Conservation (phyloP, 1,140 invertebrate species). For the Laodelphax striatellus region DNA sequence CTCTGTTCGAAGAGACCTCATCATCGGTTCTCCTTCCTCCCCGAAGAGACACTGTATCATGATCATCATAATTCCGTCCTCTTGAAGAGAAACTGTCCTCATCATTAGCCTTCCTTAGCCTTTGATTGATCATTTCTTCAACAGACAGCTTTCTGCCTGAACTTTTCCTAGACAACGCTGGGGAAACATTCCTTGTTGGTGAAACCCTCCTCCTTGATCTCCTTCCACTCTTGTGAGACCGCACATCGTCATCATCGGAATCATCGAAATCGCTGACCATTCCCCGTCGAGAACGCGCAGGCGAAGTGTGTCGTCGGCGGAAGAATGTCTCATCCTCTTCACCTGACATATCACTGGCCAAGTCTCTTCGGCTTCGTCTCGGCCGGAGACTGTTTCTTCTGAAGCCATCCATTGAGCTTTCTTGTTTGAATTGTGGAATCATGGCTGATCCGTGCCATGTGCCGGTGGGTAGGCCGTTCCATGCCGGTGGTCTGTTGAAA, state of each 20-base stretch:
- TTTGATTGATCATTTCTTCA: constrained; percentile 8
- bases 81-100: constrained; percentile 9
- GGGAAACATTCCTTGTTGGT: constrained; percentile 9
- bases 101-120: constrained; percentile 7
- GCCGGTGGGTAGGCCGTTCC: constrained; percentile 24
- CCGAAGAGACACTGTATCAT: constrained; percentile 8
- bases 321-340: constrained; percentile 5
- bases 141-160: constrained; percentile 6
- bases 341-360: constrained; percentile 5
- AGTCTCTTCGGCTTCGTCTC: constrained; percentile 7
- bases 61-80: constrained; percentile 6
- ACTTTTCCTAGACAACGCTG: constrained; percentile 7
- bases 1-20: constrained; percentile 2
- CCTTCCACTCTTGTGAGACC: constrained; percentile 2
- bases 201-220: constrained; percentile 7
- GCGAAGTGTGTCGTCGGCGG: constrained; percentile 1
- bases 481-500: constrained; percentile 27
- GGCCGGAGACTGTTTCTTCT: constrained; percentile 10
- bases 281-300: constrained; percentile 24
- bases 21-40: constrained; percentile 7
- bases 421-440: constrained; percentile 9
- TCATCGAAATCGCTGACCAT: constrained; percentile 27
- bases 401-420: constrained; percentile 3
- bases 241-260: constrained; percentile 27
- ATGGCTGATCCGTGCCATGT: constrained; percentile 18